Evolutionary conservation across 1,140 invertebrate species (phyloP), one percentile per base, ranked within the genome.

Genomic region (Hycleus cichorii): DNA sequence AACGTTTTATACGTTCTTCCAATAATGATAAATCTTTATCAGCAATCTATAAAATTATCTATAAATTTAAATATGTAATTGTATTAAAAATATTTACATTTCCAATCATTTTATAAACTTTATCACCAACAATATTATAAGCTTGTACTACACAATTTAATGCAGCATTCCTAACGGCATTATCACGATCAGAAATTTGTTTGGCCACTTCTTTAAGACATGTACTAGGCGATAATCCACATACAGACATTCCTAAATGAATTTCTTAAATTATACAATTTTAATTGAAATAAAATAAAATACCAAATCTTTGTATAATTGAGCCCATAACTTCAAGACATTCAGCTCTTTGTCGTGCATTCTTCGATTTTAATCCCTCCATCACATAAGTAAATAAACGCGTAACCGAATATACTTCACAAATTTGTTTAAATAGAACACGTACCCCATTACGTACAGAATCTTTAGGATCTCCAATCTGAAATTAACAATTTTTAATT

Each of bases 401-500:
- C 39, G 85, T 89, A 42, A 90, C 88, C 1, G 94, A 87, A 74
- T 94, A 97, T 1, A 98, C 83, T 11, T 86, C 77, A 55, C 86
- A 87, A 4, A 97, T 88, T 71, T 89, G 86, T 67, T 89, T 89
- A 57, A 98, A 84, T 12, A 98, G 81, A 11, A 83, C 80, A 58
- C 90, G 84, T 0, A 98, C 93, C 25, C 89, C 88, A 69, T 90
- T 89, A 24, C 95, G 78, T 1, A 96, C 91, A 38, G 91, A 84
- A 75, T 98, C 96, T 77, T 99, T 98, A 0, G 94, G 88, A 77
- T 98, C 95, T 43, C 95, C 95, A 60, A 94, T 87, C 90, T 92
- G 61, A 42, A 65, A 64, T 50, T 49, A 47, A 47, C 3, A 47
- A 52, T 11, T 49, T 49, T 6, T 49, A 7, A 26, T 39, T 11